A percentile compares a stretch with the other conserved stretches of the same genome.
Conservation (phyloP, 2,113 vertebrate species). For the Silurus meridionalis region DNA sequence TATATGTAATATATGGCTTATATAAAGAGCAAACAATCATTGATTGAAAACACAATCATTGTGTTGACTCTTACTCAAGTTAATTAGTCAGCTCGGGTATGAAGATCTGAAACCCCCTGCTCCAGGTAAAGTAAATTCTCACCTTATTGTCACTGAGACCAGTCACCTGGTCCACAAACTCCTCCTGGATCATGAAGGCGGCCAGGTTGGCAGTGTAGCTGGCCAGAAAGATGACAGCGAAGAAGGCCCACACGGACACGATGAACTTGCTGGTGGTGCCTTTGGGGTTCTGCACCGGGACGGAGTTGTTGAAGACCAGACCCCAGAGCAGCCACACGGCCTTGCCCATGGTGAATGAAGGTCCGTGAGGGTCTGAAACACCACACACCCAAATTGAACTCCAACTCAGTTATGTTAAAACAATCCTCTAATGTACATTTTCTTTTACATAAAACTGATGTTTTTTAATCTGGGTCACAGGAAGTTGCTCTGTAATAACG, state of each 20-base stretch:
- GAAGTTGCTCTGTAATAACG: neutral
- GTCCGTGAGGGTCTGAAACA: constrained; percentile 87
- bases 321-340: constrained; percentile 98
- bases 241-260: constrained; percentile 95
- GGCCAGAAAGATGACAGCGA: constrained; percentile 88
- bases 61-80: neutral
- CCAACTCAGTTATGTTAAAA: neutral
- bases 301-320: constrained; percentile 98
- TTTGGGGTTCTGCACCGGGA: constrained; percentile 96
- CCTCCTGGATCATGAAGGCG: constrained; percentile 92
- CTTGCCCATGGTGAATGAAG: constrained; percentile 97
- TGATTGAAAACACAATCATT: too few species aligned
- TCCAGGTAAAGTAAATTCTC: neutral
- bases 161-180: constrained; percentile 98
- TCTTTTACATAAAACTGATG: neutral
- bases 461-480: constrained; percentile 4
- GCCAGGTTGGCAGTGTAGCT: constrained; percentile 90
- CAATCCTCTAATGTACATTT: neutral
- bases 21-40: too few species aligned
- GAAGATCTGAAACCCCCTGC: neutral
- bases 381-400: neutral
- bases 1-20: too few species aligned
- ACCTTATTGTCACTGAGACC: constrained; percentile 99
- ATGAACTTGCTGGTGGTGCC: constrained; percentile 98
- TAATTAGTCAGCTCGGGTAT: neutral